Percentiles rank a stretch among this genome's conserved stretches.
Evolutionary conservation across 2,888 invertebrate genomes (phyloP).

Genomic region (Pharmacophagus antenor): DNA sequence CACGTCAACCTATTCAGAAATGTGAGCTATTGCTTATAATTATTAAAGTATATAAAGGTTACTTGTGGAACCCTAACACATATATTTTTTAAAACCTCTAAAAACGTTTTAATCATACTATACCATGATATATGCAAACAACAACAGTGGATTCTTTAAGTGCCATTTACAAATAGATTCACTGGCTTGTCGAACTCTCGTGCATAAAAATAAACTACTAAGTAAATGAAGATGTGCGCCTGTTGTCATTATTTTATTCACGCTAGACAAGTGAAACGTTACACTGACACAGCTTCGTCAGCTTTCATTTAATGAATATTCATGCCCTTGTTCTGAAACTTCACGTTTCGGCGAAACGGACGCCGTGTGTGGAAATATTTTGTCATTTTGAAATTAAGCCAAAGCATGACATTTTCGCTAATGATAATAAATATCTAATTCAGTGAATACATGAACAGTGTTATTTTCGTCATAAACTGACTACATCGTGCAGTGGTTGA

Average conservation of each 20-base stretch:
- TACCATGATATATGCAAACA: no score
- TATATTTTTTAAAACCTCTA: no score
- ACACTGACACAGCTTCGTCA: constrained; percentile 30
- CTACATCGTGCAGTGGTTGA: not conserved
- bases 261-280: constrained; percentile 28
- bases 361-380: constrained; percentile 28
- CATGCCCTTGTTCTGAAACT: constrained; percentile 31
- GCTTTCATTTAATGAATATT: constrained; percentile 31
- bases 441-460: constrained; percentile 31
- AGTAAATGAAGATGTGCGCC: constrained; percentile 18
- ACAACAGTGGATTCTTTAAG: no score
- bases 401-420: constrained; percentile 30
- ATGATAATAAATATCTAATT: constrained; percentile 45
- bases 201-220: constrained; percentile 1
- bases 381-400: constrained; percentile 27
- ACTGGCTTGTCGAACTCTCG: no score
- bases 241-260: constrained; percentile 29
- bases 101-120: no score
- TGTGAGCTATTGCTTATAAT: no score
- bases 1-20: no score
- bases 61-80: no score
- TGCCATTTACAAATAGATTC: no score
- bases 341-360: constrained; percentile 31
- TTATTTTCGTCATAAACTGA: not conserved
- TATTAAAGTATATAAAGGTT: no score